Evolutionary conservation across 2,888 invertebrate species (phyloP).

Genomic region (Hermaeophaga mercurialis): DNA sequence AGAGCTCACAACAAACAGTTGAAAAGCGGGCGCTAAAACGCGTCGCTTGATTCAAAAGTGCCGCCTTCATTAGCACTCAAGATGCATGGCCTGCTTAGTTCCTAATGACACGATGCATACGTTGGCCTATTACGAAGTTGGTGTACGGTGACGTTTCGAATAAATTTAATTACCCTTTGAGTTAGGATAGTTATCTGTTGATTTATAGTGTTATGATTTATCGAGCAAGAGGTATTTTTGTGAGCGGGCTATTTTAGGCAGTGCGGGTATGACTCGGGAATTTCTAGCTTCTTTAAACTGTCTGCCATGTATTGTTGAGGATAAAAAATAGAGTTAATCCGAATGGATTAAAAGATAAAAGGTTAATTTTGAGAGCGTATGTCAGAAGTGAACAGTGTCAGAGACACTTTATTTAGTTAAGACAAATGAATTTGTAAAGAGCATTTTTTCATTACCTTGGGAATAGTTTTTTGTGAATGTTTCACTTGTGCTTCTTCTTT

Average conservation of each 20-base stretch:
- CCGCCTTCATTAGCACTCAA: conserved; percentile 48
- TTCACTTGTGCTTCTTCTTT: no score
- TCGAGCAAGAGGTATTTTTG: conserved; percentile 31
- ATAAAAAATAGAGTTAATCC: no score
- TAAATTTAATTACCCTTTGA: conserved; percentile 46
- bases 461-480: no score
- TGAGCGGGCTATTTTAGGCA: conserved; percentile 38
- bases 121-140: conserved; percentile 45
- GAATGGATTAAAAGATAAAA: no score
- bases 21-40: conserved; percentile 34
- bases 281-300: neutral
- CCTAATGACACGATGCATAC: conserved; percentile 48
- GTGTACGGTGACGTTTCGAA: conserved; percentile 44
- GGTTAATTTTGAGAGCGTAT: no score
- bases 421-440: no score
- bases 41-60: conserved; percentile 35
- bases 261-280: conserved; percentile 25
- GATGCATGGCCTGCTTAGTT: conserved; percentile 44
- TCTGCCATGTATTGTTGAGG: neutral
- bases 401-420: no score
- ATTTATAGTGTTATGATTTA: conserved; percentile 45
- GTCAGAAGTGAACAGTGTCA: no score
- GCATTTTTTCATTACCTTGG: no score
- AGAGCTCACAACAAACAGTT: conserved; percentile 19
- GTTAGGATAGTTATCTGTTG: conserved; percentile 36